phyloP scores from a whole-genome alignment of 2,888 invertebrate species.

The Mantis religiosa region DNA sequence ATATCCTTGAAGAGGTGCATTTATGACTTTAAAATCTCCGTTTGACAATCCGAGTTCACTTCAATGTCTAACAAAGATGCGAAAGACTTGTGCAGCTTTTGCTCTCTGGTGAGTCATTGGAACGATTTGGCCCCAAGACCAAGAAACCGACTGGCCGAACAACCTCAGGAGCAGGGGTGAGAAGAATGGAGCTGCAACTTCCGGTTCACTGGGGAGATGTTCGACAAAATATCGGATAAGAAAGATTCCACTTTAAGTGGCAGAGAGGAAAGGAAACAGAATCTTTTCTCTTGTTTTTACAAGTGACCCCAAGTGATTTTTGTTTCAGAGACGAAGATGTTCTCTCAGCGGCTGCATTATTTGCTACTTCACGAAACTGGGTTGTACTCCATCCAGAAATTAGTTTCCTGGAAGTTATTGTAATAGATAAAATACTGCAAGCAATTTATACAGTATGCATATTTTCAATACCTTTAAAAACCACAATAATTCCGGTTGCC shows the following conservation, averaged over 20 bases:
- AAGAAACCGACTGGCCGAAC: constrained; percentile 10
- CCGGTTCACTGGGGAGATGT: neutral
- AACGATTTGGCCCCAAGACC: constrained; percentile 9
- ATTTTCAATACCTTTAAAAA: no score
- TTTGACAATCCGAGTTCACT: no score
- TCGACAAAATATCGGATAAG: constrained; percentile 13
- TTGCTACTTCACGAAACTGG: no score
- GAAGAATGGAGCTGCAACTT: neutral
- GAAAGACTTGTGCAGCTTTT: neutral
- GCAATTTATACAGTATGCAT: no score
- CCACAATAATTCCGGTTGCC: no score
- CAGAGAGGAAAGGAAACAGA: neutral
- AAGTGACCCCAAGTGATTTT: neutral
- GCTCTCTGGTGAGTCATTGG: neutral
- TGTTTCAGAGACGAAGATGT: neutral
- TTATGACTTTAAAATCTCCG: no score
- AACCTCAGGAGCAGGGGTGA: neutral
- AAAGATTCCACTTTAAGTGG: neutral
- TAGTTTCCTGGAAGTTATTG: no score
- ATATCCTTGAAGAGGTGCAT: no score
- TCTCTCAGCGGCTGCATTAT: no score
- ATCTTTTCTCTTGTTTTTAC: neutral
- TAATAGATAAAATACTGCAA: no score
- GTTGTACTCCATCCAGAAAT: no score
- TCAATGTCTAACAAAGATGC: no score